Base-by-base conservation (phyloP, 2,888 invertebrate genomes). In the Cecidostiba fungosa region DNA sequence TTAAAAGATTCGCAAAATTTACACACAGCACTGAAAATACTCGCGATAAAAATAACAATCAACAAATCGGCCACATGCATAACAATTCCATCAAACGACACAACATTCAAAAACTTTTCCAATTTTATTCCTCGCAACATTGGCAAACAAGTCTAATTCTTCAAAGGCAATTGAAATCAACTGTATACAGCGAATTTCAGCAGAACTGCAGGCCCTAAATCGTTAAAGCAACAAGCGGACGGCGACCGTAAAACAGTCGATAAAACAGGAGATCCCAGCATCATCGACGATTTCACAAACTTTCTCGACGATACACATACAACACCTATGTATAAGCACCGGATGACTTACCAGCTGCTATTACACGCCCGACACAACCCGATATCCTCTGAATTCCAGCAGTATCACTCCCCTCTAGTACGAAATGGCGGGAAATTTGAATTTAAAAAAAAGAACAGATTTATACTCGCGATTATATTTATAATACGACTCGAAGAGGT, bases 291-390 rank as follows among this genome's bases (percentile, higher is more conserved):
- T 69, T 32, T 23, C 39, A 69, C 47, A 66, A 82, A 82, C 69
- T 54, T 77, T 77, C 66, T 36, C 29, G 29, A 54, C 54, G 14
- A 4, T 14, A 62, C 29, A 66, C 47, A 10, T 29, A 54, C 50
- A 62, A 62, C 81, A 66, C 74, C 62, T 66, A 62, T 3, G 32
- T 32, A n/a, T n/a, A n/a, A 77, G 69, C 70, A 54, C 32, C 23
- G 73, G 43, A 73, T 47, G 23, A 86, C 87, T 87, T 87, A 86
- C 87, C 86, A 77, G 77, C 79, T 70, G 66, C 72, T 76, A 83
- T 76, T 62, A 78, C 72, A 26, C 39, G 36, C 36, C 39, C 50
- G 43, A 43, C 39, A 32, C 32, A 69, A 54, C 3, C 54, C 54
- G 54, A 54, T n/a, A n/a, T 54, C 69, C 32, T 54, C 19, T 26